Base-by-base conservation (phyloP, 2,888 invertebrate genomes). In the Notocelia uddmanniana region DNA sequence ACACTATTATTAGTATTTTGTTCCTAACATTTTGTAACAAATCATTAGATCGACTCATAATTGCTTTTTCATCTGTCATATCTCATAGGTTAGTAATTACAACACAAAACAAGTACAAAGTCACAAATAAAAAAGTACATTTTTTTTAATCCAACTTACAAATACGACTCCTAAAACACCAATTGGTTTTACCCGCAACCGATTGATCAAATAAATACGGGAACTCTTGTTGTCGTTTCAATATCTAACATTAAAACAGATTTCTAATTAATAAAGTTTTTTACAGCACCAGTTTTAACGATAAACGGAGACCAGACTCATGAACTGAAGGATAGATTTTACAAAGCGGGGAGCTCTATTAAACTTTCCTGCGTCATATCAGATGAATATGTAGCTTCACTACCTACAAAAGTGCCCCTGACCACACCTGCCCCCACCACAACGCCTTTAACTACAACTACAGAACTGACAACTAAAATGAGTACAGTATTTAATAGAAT, bases 271-370 rank as follows among this genome's bases (percentile, higher is more conserved):
- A 21, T 21, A 21, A 1, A 21, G 18, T 18, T 37, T 37, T 18
- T 89, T 89, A n/a, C 91, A 97, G 96, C 96, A 74, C 96, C 96
- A 62, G 95, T 96, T 74, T 93, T 96, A 76, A 95, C 95, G 78
- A 96, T 97, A 83, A 95, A 96, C 67, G 96, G 96, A 79, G 96
- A 96, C 79, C 95, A 95, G 79, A 95, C 95, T 68, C 95, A 96
- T 80, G 95, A 96, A 84, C 94, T 96, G 67, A 95, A 95, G 79
- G 96, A 96, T 86, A 95, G 96, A 80, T 96, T 96, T 86, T 96
- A 96, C 87, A 96, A 96, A 90, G 95, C 96, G 37, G 96, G 96
- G 78, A 96, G 96, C 85, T 95, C 95, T 69, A 96, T 97, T 78
- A 96, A 96, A 86, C 91, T 97, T 75, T 95, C 95, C 41, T 96